Conservation (phyloP, 2,888 invertebrate species). For the Pachliopta kotzebuea region DNA sequence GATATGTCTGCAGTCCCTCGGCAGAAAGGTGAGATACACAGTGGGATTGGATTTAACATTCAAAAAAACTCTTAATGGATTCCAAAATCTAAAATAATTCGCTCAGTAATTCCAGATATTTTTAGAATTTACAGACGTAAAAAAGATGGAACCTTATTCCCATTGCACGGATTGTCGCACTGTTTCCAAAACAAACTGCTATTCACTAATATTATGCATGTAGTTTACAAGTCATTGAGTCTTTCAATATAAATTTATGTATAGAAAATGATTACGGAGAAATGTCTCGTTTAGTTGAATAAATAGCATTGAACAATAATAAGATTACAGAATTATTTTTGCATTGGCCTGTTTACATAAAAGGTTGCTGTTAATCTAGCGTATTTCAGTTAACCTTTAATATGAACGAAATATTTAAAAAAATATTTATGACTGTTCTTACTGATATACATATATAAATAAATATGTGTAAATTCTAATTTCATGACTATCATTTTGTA, state of each 20-base stretch:
- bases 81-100: too few species aligned
- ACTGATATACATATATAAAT: too few species aligned
- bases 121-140: too few species aligned
- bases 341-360: conserved; percentile 20
- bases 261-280: neutral
- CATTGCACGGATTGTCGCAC: too few species aligned
- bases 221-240: neutral
- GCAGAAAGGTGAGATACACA: conserved; percentile 90
- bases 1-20: conserved; percentile 95
- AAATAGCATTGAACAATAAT: conserved; percentile 23
- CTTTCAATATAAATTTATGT: neutral
- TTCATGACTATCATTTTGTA: too few species aligned
- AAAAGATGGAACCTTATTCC: too few species aligned
- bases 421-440: too few species aligned
- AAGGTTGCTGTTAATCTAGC: conserved; percentile 1
- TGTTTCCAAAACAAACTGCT: too few species aligned
- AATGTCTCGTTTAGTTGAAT: neutral
- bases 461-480: too few species aligned
- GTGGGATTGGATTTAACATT: neutral
- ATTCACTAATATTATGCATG: neutral
- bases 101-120: too few species aligned
- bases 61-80: too few species aligned
- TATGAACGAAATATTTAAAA: neutral
- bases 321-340: conserved; percentile 9
- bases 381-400: neutral